A percentile compares a stretch with the other conserved stretches of the same genome.
Evolutionary conservation across 2,113 vertebrate species (phyloP).

Genomic region (Lepidothrix coronata): DNA sequence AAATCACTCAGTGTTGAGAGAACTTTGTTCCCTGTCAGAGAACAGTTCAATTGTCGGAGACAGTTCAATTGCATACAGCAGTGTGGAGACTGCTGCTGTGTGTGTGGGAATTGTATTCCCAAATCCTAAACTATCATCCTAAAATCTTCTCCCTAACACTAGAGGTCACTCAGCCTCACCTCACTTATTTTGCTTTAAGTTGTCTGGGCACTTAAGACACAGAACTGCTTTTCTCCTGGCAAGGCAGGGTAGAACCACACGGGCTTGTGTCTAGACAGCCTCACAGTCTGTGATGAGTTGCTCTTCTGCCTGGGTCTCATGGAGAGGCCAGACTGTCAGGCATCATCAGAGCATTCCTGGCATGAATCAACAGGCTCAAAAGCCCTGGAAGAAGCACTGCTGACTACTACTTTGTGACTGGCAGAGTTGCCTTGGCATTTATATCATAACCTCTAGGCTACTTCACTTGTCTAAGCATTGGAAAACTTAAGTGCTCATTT

Average conservation of each 20-base stretch:
- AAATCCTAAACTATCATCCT: not conserved
- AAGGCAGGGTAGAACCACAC: not conserved
- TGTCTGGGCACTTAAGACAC: not conserved
- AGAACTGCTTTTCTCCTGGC: not conserved
- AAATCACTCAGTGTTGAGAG: not conserved
- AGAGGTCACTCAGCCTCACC: not conserved
- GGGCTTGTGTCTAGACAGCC: not conserved
- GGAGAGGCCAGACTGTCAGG: not conserved
- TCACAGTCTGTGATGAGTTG: not conserved
- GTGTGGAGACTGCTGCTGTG: too few relatives aligned
- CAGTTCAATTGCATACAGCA: rapidly evolving
- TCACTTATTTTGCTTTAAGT: not conserved
- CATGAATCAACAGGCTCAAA: constrained; percentile 23
- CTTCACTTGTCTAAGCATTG: not conserved
- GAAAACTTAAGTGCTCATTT: constrained; percentile 2
- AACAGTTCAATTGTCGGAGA: not conserved
- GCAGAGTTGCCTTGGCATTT: not conserved
- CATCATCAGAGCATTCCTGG: constrained; percentile 8
- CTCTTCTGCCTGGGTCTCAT: not conserved
- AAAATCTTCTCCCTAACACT: not conserved
- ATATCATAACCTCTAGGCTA: not conserved
- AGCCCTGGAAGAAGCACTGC: not conserved
- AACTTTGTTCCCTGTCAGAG: not conserved
- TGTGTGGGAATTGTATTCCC: not conserved
- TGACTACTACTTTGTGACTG: constrained; percentile 4